Evolutionary conservation across 2,888 invertebrate genomes (phyloP).

Genomic region (Melolontha melolontha): DNA sequence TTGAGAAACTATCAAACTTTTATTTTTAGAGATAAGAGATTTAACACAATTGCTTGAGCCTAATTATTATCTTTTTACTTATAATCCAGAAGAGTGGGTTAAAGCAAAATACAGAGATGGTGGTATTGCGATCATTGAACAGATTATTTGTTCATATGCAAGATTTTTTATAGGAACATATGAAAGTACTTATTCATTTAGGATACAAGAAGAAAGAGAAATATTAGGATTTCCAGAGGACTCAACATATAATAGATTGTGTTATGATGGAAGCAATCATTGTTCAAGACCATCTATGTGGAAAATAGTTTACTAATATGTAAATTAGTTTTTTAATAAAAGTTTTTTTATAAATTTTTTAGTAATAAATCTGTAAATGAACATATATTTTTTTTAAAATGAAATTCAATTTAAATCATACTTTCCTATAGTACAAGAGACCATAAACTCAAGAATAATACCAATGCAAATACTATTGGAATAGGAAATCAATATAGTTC

Average conservation of each 20-base stretch:
- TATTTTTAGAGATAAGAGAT: conserved; percentile 66
- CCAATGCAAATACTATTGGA: no score
- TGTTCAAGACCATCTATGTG: conserved; percentile 85
- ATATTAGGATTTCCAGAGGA: conserved; percentile 86
- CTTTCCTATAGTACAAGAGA: no score
- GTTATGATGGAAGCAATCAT: conserved; percentile 71
- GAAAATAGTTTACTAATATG: conserved; percentile 71
- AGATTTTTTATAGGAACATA: conserved; percentile 90
- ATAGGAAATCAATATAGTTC: no score
- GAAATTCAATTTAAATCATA: no score
- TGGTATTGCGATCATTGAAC: conserved; percentile 92
- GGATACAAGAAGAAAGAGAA: conserved; percentile 98
- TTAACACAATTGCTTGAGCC: conserved; percentile 65
- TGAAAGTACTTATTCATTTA: conserved; percentile 95
- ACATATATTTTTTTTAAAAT: no score
- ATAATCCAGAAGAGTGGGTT: conserved; percentile 66
- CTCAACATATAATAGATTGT: conserved; percentile 90
- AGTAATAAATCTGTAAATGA: no score
- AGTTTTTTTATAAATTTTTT: no score
- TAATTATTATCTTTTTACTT: conserved; percentile 59
- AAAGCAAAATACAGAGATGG: conserved; percentile 78
- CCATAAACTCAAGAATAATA: no score
- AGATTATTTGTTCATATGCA: conserved; percentile 93
- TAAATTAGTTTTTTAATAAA: no score
- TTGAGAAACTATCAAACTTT: neutral